A percentile compares a stretch with the other conserved stretches of the same genome.
phyloP scores from a whole-genome alignment of 2,888 invertebrate genomes.

The Chymomyza procnemis region DNA sequence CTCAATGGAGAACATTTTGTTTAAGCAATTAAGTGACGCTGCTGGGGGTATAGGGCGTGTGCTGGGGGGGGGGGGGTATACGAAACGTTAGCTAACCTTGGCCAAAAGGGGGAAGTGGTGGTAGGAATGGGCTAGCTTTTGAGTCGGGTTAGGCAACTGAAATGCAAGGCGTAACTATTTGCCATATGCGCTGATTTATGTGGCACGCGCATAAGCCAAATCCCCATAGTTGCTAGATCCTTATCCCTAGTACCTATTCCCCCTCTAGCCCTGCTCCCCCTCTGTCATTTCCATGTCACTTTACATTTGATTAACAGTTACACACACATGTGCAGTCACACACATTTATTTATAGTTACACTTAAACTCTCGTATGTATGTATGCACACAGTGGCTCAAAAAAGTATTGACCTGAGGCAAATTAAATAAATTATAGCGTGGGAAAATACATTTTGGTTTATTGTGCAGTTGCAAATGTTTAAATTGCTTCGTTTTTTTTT shows the following conservation, averaged over 20 bases:
- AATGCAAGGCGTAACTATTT: not conserved
- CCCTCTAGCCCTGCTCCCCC: no score
- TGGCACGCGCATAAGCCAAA: slow-evolving; percentile 10
- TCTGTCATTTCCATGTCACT: not conserved
- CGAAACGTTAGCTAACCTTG: no score
- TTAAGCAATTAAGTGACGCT: slow-evolving; percentile 58
- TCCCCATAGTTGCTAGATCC: slow-evolving; percentile 18
- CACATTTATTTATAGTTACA: not conserved
- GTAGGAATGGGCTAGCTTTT: not conserved
- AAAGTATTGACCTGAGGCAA: no score
- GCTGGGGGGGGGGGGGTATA: no score
- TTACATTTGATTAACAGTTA: slow-evolving; percentile 63
- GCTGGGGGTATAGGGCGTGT: no score
- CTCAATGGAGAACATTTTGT: slow-evolving; percentile 64
- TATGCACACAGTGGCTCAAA: no score
- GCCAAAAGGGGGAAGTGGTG: no score
- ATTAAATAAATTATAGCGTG: no score
- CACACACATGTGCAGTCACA: not conserved
- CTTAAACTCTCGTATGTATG: not conserved
- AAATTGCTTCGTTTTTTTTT: no score
- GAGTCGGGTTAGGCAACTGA: not conserved
- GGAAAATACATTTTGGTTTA: no score
- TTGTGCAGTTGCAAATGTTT: no score
- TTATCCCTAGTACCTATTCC: no score
- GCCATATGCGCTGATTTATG: slow-evolving; percentile 56